Evolutionary conservation across 64 coral and sea anemone genomes (phyloP).

Genomic region (Astreopora myriophthalma): DNA sequence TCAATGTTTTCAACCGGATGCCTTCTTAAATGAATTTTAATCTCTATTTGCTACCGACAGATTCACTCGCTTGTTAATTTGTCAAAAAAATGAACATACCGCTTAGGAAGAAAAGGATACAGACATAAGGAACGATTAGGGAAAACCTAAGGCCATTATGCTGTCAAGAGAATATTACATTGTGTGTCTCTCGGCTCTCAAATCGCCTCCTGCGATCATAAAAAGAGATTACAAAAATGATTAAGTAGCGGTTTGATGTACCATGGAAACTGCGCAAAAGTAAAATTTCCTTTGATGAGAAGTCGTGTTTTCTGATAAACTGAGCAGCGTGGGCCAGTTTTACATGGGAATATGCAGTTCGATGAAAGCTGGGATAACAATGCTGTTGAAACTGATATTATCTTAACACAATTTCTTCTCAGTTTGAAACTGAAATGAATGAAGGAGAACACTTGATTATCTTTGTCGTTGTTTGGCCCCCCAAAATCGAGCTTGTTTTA

Average conservation of each 20-base stretch:
- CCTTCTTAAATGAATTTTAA: not conserved
- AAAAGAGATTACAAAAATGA: not conserved
- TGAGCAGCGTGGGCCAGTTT: not conserved
- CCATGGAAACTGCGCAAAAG: not conserved
- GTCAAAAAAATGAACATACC: too few species aligned
- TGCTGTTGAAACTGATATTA: not conserved
- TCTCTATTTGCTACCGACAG: not conserved
- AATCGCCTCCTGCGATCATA: not conserved
- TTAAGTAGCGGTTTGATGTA: not conserved
- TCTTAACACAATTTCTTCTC: too few species aligned
- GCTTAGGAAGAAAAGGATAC: not conserved
- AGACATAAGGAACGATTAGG: not conserved
- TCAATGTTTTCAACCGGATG: not conserved
- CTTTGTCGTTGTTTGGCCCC: too few species aligned
- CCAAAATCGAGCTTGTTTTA: too few species aligned
- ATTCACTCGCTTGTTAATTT: too few species aligned
- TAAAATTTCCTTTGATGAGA: not conserved
- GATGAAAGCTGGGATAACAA: not conserved
- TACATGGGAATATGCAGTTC: not conserved
- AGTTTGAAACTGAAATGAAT: not conserved
- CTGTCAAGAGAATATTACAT: not conserved
- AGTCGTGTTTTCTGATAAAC: not conserved
- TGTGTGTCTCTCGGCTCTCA: not conserved
- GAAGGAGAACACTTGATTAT: not conserved
- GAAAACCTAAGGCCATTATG: not conserved